A percentile compares a stretch with the other conserved stretches of the same genome.
Evolutionary conservation across 2,888 invertebrate genomes (phyloP).

Genomic region (Cyrtodaria siliqua): DNA sequence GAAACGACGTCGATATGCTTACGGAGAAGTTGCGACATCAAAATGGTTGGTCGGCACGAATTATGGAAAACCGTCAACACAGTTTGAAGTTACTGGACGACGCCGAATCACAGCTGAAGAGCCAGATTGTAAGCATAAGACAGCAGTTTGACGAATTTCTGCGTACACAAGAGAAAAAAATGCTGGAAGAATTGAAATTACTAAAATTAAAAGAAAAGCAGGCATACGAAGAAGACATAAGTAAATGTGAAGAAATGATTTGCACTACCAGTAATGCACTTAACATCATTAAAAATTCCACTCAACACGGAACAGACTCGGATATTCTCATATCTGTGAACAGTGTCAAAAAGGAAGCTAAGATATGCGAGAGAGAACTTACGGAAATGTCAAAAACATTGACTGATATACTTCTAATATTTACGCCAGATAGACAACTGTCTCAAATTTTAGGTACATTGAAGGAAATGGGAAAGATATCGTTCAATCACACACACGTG

Average conservation of each 20-base stretch:
- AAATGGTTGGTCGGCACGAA: constrained; percentile 66
- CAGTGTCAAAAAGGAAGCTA: constrained; percentile 65
- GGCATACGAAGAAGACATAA: constrained; percentile 59
- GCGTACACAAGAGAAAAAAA: constrained; percentile 60
- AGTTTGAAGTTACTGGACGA: constrained; percentile 63
- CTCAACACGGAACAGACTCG: constrained; percentile 66
- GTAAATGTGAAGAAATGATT: constrained; percentile 67
- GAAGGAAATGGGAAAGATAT: constrained; percentile 63
- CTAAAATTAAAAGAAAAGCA: constrained; percentile 57
- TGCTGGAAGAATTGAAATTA: constrained; percentile 61
- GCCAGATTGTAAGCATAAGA: constrained; percentile 64
- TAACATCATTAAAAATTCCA: constrained; percentile 63
- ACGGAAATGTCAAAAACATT: constrained; percentile 56
- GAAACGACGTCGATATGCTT: constrained; percentile 58
- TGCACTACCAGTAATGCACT: constrained; percentile 67
- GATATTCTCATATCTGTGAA: constrained; percentile 64
- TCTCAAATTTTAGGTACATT: constrained; percentile 52
- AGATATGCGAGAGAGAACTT: constrained; percentile 56
- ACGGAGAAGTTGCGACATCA: constrained; percentile 66
- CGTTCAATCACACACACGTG: constrained; percentile 60
- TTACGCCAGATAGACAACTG: constrained; percentile 58
- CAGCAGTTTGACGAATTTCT: constrained; percentile 67
- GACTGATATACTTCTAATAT: constrained; percentile 63
- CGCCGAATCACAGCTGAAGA: constrained; percentile 60
- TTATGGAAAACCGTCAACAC: constrained; percentile 66